Percentiles rank a stretch among this genome's conserved stretches.
phyloP scores from a whole-genome alignment of 23 tunicate species.

The Ciona savignyi region DNA sequence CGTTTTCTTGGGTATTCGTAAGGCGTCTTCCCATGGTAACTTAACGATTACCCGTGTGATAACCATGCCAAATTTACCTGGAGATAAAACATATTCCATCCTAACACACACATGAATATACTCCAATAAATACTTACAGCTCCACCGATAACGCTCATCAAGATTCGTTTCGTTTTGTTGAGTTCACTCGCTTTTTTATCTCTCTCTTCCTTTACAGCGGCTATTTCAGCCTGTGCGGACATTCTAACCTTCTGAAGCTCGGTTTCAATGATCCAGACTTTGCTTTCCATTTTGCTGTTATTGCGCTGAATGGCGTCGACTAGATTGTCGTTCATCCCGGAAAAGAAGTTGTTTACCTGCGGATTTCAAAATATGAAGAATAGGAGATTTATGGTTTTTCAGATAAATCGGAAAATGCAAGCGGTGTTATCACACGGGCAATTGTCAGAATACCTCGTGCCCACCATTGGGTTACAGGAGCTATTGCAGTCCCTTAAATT shows the following conservation, averaged over 20 bases:
- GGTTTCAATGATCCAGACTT: constrained; percentile 11
- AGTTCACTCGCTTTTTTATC: constrained; percentile 18
- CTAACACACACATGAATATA: too few relatives aligned
- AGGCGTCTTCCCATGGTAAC: too few relatives aligned
- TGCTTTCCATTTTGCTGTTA: constrained; percentile 2
- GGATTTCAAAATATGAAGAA: not conserved
- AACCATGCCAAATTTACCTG: too few relatives aligned
- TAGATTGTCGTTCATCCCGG: constrained; percentile 15
- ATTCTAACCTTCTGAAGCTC: constrained; percentile 4
- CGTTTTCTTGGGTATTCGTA: too few relatives aligned
- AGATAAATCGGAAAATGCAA: too few relatives aligned
- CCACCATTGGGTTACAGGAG: too few relatives aligned
- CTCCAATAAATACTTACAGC: not conserved
- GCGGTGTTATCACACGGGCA: too few relatives aligned
- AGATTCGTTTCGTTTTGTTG: constrained; percentile 7
- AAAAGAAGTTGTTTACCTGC: constrained; percentile 16
- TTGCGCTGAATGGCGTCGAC: constrained; percentile 15
- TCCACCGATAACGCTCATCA: constrained; percentile 4
- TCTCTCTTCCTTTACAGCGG: constrained; percentile 3
- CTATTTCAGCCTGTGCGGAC: constrained; percentile 19
- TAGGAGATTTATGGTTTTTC: too few relatives aligned
- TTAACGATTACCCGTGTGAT: too few relatives aligned
- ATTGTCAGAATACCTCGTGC: too few relatives aligned
- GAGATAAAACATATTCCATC: too few relatives aligned
- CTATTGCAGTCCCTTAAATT: too few relatives aligned